Percentiles rank a stretch among this genome's conserved stretches.
Evolutionary conservation across 2,888 invertebrate species (phyloP).

Genomic region (Lottia scabra): DNA sequence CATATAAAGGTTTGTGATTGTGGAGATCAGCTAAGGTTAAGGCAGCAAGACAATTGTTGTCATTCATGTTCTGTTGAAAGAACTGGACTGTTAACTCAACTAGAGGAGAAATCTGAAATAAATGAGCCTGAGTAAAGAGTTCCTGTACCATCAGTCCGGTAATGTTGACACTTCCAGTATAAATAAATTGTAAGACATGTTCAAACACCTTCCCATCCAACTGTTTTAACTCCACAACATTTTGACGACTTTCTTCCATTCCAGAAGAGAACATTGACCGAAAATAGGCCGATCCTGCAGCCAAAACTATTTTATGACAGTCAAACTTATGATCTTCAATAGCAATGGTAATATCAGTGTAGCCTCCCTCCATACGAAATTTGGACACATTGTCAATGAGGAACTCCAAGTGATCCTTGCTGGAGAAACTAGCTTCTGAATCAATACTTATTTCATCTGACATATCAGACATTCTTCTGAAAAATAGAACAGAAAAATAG

Average conservation of each 20-base stretch:
- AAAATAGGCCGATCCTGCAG: slow-evolving; percentile 60
- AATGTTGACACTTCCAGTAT: slow-evolving; percentile 55
- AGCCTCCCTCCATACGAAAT: slow-evolving; percentile 50
- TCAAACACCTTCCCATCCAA: slow-evolving; percentile 55
- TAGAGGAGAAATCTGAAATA: slow-evolving; percentile 46
- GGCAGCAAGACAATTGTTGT: slow-evolving; percentile 58
- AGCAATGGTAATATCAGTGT: slow-evolving; percentile 54
- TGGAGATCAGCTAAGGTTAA: slow-evolving; percentile 57
- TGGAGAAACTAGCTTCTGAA: slow-evolving; percentile 35
- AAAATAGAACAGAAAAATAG: background rate
- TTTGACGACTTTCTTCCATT: slow-evolving; percentile 61
- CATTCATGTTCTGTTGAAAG: slow-evolving; percentile 58
- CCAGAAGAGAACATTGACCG: slow-evolving; percentile 61
- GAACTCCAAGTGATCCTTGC: slow-evolving; percentile 50
- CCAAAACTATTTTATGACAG: slow-evolving; percentile 59
- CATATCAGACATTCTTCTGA: background rate
- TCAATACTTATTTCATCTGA: background rate
- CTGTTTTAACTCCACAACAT: slow-evolving; percentile 52
- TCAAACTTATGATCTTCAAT: slow-evolving; percentile 50
- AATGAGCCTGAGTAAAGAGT: slow-evolving; percentile 57
- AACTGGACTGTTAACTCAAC: slow-evolving; percentile 50
- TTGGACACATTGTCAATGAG: slow-evolving; percentile 56
- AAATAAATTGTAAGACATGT: slow-evolving; percentile 54
- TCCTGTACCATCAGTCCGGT: slow-evolving; percentile 49
- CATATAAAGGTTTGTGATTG: slow-evolving; percentile 53